A percentile compares a stretch with the other conserved stretches of the same genome.
Evolutionary conservation across 2,113 vertebrate species (phyloP).

Genomic region (Pygoscelis antarcticus): DNA sequence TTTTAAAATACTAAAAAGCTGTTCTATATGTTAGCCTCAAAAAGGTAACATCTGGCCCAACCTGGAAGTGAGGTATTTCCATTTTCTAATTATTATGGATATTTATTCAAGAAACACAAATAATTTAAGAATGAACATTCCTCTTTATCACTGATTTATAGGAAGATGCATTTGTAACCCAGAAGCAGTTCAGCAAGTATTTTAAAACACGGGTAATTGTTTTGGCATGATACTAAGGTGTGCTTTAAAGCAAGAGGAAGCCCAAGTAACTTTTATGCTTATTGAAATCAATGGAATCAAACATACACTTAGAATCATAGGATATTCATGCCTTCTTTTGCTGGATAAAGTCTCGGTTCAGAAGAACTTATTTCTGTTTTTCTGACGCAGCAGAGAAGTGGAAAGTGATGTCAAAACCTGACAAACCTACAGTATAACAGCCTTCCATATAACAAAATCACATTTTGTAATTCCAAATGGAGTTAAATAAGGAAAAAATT

Average conservation of each 20-base stretch:
- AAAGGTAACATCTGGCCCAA: background rate
- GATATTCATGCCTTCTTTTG: background rate
- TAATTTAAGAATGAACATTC: background rate
- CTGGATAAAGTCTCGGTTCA: background rate
- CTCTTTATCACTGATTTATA: background rate
- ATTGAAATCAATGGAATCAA: background rate
- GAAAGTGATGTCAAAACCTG: background rate
- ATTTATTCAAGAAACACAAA: background rate
- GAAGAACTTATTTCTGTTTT: background rate
- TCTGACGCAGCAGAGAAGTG: background rate
- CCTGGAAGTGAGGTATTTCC: background rate
- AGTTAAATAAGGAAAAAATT: background rate
- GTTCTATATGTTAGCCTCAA: background rate
- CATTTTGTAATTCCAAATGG: background rate
- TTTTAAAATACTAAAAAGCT: background rate
- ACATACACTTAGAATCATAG: background rate
- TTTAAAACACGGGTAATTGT: rapidly evolving
- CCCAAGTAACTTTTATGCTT: background rate
- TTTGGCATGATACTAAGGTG: background rate
- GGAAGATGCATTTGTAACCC: background rate
- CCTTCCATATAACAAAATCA: background rate
- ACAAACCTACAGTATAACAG: background rate
- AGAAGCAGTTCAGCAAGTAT: background rate
- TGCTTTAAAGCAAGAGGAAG: background rate
- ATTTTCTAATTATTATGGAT: background rate